Conservation (phyloP, 1,140 invertebrate species). For the Trinorchestia longiramus region DNA sequence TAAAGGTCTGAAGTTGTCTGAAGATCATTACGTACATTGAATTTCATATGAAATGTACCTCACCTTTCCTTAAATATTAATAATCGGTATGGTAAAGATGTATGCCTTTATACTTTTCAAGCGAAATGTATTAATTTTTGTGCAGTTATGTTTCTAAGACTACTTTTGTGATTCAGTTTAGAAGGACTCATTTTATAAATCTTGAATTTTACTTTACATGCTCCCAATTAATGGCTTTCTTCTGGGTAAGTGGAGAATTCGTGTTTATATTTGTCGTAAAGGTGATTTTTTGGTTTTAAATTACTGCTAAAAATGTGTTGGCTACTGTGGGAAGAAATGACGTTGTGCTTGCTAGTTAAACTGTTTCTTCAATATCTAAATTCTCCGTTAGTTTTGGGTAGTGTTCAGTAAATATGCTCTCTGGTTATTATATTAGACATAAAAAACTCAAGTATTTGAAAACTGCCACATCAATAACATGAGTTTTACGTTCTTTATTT, state of each 20-base stretch:
- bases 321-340: neutral
- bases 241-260: neutral
- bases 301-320: neutral
- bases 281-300: neutral
- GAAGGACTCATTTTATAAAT: neutral
- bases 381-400: neutral
- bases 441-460: neutral
- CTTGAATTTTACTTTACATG: neutral
- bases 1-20: no score
- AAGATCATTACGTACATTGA: no score
- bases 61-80: no score
- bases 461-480: neutral
- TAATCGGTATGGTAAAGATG: no score
- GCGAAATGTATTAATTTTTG: no score
- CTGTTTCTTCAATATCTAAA: neutral
- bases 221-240: neutral
- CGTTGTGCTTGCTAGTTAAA: neutral
- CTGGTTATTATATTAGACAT: no score
- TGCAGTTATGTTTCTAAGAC: no score
- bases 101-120: no score
- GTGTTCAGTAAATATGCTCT: no score
- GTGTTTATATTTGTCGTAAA: neutral
- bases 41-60: no score
- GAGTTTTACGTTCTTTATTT: neutral
- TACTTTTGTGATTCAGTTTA: no score